Conservation (phyloP, 2,888 invertebrate species). For the Lasioglossum malachurum region DNA sequence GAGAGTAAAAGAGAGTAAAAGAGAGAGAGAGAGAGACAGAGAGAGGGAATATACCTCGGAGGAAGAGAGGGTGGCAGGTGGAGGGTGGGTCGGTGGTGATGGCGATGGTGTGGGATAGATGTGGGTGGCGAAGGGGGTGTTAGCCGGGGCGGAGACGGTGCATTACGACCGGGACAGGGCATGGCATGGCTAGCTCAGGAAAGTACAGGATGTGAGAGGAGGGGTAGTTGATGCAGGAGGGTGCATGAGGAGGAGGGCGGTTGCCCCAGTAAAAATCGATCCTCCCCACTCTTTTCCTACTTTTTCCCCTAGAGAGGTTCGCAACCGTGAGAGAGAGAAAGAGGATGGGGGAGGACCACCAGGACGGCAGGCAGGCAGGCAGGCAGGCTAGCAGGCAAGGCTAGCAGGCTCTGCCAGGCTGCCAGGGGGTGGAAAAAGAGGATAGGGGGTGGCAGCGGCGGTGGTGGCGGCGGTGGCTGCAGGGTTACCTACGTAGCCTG, state of each 20-base stretch:
- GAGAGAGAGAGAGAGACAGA: neutral
- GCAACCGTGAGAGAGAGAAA: conserved; percentile 66
- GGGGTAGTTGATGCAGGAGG: conserved; percentile 79
- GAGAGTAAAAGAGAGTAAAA: neutral
- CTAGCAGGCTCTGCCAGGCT: conserved; percentile 9
- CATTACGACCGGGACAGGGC: conserved; percentile 78
- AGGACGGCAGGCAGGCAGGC: conserved; percentile 19
- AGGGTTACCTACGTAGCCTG: conserved; percentile 74
- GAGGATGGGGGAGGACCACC: conserved; percentile 55
- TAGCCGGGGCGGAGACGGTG: conserved; percentile 78
- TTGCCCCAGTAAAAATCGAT: conserved; percentile 86
- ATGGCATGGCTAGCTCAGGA: conserved; percentile 78
- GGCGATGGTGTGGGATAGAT: conserved; percentile 50
- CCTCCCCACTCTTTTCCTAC: conserved; percentile 84
- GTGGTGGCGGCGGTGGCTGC: conserved; percentile 58
- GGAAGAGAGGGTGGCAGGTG: conserved; percentile 24
- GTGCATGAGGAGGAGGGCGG: conserved; percentile 79
- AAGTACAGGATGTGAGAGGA: conserved; percentile 76
- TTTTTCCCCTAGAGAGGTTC: conserved; percentile 81
- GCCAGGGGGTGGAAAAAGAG: conserved; percentile 26
- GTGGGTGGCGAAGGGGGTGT: conserved; percentile 72
- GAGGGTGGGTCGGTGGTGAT: conserved; percentile 43
- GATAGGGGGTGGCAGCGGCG: conserved; percentile 22
- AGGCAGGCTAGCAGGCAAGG: conserved; percentile 46
- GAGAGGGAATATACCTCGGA: neutral